Evolutionary conservation across 2,888 invertebrate genomes (phyloP), one percentile per base, ranked within the genome.

Genomic region (Gymnocheta viridis): DNA sequence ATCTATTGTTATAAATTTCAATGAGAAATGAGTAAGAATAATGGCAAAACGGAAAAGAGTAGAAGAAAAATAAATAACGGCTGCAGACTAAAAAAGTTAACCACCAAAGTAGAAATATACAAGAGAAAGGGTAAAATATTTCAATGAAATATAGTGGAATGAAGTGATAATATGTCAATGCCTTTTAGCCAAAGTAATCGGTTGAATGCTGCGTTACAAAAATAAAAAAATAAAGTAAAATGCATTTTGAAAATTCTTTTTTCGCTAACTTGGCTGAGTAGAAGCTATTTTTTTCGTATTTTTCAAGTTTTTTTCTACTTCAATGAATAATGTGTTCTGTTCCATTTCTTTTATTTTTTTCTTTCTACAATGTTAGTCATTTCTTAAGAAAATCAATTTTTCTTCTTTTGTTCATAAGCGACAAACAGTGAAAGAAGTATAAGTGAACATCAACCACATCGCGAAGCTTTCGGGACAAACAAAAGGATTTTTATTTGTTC

Each of bases 311-410:
- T n/a, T 72, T 82, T 82, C 74, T 38, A 56, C 81, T 76, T 60
- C 72, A 84, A 81, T 84, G 73, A 84, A 64, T 77, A 69, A 77
- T 84, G 81, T 67, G 77, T 78, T 78, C 51, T 77, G 72, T 78
- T 69, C 35, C 70, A 73, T 67, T 72, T 41, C 56, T 69, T 64
- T 44, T 29, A 1, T 27, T 14, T 38, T 22, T 60, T n/a, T n/a
- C n/a, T 78, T 82, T 38, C 12, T 27, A 62, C 17, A 47, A 29
- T 60, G 49, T 67, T 62, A 78, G 73, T 79, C 47, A 72, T 67
- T 82, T 82, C 74, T 70, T 84, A 80, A 84, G 84, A 81, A 82
- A 84, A 84, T 84, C 77, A 81, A 84, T 84, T 78, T 81, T 64
- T 73, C 81, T 62, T 83, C 79, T 74, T 64, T 74, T 74, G 67